phyloP scores from a whole-genome alignment of 2,888 invertebrate genomes.

The Eremobia ochroleuca region DNA sequence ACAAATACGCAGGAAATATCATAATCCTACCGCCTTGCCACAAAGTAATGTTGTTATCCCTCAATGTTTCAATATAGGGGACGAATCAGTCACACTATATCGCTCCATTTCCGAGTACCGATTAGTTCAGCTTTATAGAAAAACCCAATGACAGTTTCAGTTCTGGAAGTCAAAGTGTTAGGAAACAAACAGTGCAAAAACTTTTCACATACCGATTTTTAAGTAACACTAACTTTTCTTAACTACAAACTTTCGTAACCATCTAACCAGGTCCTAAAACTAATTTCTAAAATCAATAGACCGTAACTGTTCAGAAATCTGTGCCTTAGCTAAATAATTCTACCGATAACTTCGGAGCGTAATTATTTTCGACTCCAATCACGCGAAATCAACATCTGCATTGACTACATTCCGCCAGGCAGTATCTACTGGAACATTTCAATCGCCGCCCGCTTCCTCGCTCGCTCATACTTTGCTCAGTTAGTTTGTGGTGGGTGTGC shows the following conservation, averaged over 20 bases:
- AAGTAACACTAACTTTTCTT: not conserved
- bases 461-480: constrained; percentile 69
- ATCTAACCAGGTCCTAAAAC: constrained; percentile 3
- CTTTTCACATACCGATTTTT: not conserved
- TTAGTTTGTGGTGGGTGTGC: constrained; percentile 71
- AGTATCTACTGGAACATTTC: constrained; percentile 33
- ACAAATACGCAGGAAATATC: constrained; percentile 28
- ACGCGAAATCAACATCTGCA: constrained; percentile 29
- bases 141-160: not conserved
- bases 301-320: constrained; percentile 25
- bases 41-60: constrained; percentile 3
- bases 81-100: constrained; percentile 21
- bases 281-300: constrained; percentile 26
- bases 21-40: constrained; percentile 6
- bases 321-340: constrained; percentile 3
- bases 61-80: not conserved
- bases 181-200: not conserved
- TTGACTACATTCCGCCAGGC: constrained; percentile 16
- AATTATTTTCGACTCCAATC: constrained; percentile 29
- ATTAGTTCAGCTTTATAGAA: not conserved
- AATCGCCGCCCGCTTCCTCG: constrained; percentile 63
- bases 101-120: constrained; percentile 4
- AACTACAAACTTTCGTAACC: not conserved
- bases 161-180: not conserved
- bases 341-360: constrained; percentile 24